Conservation (phyloP, 92 coral and sea anemone species). For the Paramuricea clavata region DNA sequence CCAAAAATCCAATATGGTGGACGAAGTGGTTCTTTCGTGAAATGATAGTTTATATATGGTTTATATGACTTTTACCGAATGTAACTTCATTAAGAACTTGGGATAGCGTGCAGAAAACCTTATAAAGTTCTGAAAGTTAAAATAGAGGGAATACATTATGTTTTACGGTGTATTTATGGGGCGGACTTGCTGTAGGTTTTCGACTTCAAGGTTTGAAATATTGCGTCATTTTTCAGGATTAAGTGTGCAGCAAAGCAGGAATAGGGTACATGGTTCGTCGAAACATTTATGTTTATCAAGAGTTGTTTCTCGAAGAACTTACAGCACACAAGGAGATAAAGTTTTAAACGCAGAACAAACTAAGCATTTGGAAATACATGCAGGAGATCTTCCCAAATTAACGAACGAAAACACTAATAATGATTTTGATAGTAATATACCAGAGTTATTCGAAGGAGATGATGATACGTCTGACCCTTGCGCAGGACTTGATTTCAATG, state of each 20-base stretch:
- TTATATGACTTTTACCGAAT: not conserved
- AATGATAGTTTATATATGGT: not conserved
- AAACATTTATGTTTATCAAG: not conserved
- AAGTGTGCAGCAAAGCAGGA: not conserved
- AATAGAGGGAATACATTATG: not conserved
- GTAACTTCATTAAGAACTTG: not conserved
- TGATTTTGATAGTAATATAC: not conserved
- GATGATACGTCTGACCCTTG: conserved; percentile 38
- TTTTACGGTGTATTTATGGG: not conserved
- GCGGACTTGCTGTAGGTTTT: not conserved
- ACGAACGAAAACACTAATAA: not conserved
- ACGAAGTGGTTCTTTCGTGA: not conserved
- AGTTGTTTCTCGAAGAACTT: not conserved
- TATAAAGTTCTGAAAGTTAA: not conserved
- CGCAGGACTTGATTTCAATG: conserved; percentile 28
- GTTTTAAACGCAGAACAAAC: not conserved
- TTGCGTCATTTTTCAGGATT: not conserved
- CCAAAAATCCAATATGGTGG: conserved; percentile 47
- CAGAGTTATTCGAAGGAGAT: not conserved
- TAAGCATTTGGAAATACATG: not conserved
- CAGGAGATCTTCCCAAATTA: not conserved
- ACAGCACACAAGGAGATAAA: not conserved
- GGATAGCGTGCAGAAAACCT: not conserved
- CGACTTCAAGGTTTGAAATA: not conserved
- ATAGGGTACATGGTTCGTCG: not conserved